Evolutionary conservation across 1,140 invertebrate species (phyloP).

Genomic region (Philotrypesis tridentata): DNA sequence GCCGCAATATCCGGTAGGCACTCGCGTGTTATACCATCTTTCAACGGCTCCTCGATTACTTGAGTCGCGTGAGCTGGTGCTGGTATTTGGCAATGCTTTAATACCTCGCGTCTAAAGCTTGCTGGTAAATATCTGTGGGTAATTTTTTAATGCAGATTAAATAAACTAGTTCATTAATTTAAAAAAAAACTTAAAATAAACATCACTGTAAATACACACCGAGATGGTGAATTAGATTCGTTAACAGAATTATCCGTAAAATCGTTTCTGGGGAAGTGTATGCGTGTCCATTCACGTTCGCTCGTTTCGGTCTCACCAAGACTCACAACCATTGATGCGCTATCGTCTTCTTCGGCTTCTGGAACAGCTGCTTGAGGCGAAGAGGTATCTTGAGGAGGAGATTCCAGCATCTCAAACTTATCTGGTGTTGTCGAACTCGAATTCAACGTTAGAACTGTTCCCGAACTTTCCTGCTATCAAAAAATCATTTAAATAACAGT

Average conservation of each 20-base stretch:
- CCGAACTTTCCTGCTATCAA: slow-evolving; percentile 54
- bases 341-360: slow-evolving; percentile 67
- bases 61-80: slow-evolving; percentile 60
- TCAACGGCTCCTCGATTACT: slow-evolving; percentile 69
- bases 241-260: slow-evolving; percentile 55
- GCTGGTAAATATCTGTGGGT: slow-evolving; percentile 69
- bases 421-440: slow-evolving; percentile 69
- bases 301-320: slow-evolving; percentile 69
- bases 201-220: slow-evolving; percentile 47
- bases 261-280: slow-evolving; percentile 64
- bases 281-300: slow-evolving; percentile 70
- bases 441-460: slow-evolving; percentile 63
- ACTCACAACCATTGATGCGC: slow-evolving; percentile 66
- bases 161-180: neutral
- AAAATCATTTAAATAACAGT: neutral
- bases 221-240: slow-evolving; percentile 54
- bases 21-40: slow-evolving; percentile 66
- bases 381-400: slow-evolving; percentile 62
- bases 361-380: slow-evolving; percentile 57
- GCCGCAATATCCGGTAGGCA: slow-evolving; percentile 71
- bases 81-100: slow-evolving; percentile 69
- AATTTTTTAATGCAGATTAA: neutral
- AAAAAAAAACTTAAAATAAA: neutral
- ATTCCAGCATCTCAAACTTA: slow-evolving; percentile 69
- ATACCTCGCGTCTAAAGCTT: slow-evolving; percentile 75